phyloP scores from a whole-genome alignment of 2,797 vertebrate genomes.

The Sardinella longiceps region DNA sequence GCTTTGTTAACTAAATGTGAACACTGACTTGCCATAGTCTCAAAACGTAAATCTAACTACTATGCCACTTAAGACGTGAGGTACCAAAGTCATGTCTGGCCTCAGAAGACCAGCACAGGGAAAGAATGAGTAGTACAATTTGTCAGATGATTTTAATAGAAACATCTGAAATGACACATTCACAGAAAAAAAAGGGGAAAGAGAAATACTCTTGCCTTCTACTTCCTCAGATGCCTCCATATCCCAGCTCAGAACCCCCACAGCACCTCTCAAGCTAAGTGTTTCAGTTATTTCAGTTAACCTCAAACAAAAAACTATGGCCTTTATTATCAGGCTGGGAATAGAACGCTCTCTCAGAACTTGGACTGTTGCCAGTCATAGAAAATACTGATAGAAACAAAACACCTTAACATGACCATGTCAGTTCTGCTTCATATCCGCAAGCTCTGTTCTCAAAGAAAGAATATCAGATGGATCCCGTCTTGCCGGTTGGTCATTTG shows the following conservation, averaged over 20 bases:
- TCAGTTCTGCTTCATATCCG: not conserved
- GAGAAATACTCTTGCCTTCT: not conserved
- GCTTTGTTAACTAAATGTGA: too few relatives aligned
- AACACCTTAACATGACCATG: not conserved
- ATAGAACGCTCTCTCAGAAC: not conserved
- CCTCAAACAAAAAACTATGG: not conserved
- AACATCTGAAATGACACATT: conserved; percentile 8
- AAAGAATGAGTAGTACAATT: conserved; percentile 8
- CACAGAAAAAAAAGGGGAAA: not conserved
- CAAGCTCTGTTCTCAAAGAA: not conserved
- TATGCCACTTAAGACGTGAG: not conserved
- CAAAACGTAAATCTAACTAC: too few relatives aligned
- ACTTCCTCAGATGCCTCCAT: not conserved
- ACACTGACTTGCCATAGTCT: too few relatives aligned
- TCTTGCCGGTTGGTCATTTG: not conserved
- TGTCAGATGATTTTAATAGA: conserved; percentile 13
- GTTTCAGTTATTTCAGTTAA: not conserved
- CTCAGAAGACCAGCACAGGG: not conserved
- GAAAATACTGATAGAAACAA: conserved; percentile 14
- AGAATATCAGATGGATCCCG: not conserved
- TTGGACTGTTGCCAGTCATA: conserved; percentile 7
- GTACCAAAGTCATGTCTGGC: not conserved
- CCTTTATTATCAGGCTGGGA: conserved; percentile 3
- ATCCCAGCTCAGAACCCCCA: not conserved
- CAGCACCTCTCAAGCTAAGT: not conserved